phyloP scores from a whole-genome alignment of 92 coral and sea anemone genomes.

The Epizoanthus ramosus region DNA sequence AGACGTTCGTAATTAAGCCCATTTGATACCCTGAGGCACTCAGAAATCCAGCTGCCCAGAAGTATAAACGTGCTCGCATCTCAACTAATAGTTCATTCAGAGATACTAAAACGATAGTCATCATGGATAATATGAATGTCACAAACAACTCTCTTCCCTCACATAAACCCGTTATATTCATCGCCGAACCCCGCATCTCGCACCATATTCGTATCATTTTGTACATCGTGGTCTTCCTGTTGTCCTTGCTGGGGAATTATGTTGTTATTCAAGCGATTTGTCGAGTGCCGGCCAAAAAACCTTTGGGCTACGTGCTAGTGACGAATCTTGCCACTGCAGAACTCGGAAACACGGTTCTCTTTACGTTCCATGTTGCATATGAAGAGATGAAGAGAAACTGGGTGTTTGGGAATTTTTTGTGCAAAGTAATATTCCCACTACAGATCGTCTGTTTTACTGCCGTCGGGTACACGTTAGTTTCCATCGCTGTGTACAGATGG shows the following conservation, averaged over 20 bases:
- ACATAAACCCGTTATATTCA: not conserved
- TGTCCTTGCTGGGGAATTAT: conserved; percentile 29
- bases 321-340: conserved; percentile 38
- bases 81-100: too few relatives aligned
- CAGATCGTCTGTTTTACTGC: conserved; percentile 32
- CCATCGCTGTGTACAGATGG: conserved; percentile 40
- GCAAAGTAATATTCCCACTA: conserved; percentile 5
- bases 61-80: too few relatives aligned
- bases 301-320: conserved; percentile 31
- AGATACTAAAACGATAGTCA: too few relatives aligned
- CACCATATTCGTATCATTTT: conserved; percentile 11
- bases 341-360: conserved; percentile 18
- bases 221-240: not conserved
- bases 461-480: conserved; percentile 34
- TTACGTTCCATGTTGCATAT: conserved; percentile 20
- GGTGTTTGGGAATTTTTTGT: conserved; percentile 30
- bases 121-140: conserved; percentile 8
- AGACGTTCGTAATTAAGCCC: too few relatives aligned
- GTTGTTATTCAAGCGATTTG: conserved; percentile 29
- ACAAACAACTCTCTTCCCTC: not conserved
- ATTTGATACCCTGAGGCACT: too few relatives aligned
- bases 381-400: conserved; percentile 26
- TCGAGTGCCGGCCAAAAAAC: conserved; percentile 19
- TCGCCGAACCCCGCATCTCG: conserved; percentile 18
- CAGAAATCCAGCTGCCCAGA: too few relatives aligned